These are phyloP conservation scores for Drosophila kuntzei DNA, from an alignment of 2,888 invertebrate species.

Conservation along the genomic window DNA sequence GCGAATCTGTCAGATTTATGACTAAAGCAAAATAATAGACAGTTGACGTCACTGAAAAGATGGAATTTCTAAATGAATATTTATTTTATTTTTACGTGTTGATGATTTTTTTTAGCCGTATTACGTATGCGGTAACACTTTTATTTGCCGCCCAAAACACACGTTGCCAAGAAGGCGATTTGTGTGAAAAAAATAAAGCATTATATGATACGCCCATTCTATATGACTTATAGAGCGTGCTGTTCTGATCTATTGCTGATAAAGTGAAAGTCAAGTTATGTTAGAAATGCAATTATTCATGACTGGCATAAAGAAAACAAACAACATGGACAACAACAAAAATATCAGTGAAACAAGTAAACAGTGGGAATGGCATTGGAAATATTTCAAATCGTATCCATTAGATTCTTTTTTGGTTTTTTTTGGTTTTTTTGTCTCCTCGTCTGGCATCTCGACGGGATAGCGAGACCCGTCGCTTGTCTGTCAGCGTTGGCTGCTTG, in stretches of 20 bases:
- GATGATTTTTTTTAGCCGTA: slow-evolving; percentile 25
- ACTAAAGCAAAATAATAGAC: slow-evolving; percentile 70
- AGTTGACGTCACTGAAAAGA: slow-evolving; percentile 74
- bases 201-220: slow-evolving; percentile 13
- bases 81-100: slow-evolving; percentile 61
- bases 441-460: slow-evolving; percentile 59
- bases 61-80: slow-evolving; percentile 71
- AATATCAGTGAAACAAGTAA: slow-evolving; percentile 8
- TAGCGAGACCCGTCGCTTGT: slow-evolving; percentile 56
- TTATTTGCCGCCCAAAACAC: slow-evolving; percentile 35
- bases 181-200: slow-evolving; percentile 6
- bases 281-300: slow-evolving; percentile 77
- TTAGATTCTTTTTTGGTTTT: neutral
- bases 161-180: slow-evolving; percentile 41
- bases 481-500: slow-evolving; percentile 67
- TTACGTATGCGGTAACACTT: slow-evolving; percentile 72
- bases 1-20: slow-evolving; percentile 67
- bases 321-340: slow-evolving; percentile 17
- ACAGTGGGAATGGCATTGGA: slow-evolving; percentile 14
- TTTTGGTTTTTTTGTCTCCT: slow-evolving; percentile 40
- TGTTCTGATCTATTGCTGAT: slow-evolving; percentile 71
- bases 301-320: slow-evolving; percentile 31
- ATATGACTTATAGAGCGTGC: slow-evolving; percentile 55
- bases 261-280: slow-evolving; percentile 81
- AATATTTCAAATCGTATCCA: slow-evolving; percentile 19